Percentiles rank a stretch among this genome's conserved stretches.
Evolutionary conservation across 2,888 invertebrate genomes (phyloP).

Genomic region (Noctua pronuba): DNA sequence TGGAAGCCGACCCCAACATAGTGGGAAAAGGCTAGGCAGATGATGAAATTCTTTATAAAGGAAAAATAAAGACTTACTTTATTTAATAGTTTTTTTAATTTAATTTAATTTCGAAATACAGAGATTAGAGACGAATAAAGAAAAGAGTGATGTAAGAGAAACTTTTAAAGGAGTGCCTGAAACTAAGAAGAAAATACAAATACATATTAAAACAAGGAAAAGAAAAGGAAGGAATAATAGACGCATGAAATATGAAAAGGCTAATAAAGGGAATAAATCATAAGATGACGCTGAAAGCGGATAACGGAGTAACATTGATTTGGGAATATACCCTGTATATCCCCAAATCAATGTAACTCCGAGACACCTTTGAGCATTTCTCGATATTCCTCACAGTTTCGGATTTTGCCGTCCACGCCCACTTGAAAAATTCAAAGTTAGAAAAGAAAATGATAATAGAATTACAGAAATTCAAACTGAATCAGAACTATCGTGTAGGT

Average conservation of each 20-base stretch:
- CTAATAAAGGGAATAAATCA: background rate
- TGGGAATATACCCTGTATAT: too few relatives aligned
- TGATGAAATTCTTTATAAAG: too few relatives aligned
- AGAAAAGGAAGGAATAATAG: background rate
- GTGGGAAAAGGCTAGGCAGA: too few relatives aligned
- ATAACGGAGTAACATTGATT: background rate
- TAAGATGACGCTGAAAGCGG: background rate
- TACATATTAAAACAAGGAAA: background rate
- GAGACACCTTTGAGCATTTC: too few relatives aligned
- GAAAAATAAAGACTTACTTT: too few relatives aligned
- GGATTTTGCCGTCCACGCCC: too few relatives aligned
- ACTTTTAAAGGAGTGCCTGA: background rate
- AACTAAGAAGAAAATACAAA: too few relatives aligned
- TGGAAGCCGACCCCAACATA: too few relatives aligned
- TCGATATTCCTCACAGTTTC: too few relatives aligned
- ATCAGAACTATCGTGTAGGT: conserved; percentile 21
- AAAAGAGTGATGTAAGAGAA: background rate
- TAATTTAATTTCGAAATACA: background rate
- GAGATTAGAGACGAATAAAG: background rate
- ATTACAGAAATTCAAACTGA: conserved; percentile 28
- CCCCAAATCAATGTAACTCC: too few relatives aligned
- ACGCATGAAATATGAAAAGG: background rate
- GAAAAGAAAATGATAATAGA: background rate
- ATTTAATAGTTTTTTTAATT: too few relatives aligned
- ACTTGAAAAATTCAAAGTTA: too few relatives aligned